These are phyloP conservation scores for Bucorvus abyssinicus DNA, from an alignment of 2,797 vertebrate genomes.

Conservation along the genomic window DNA sequence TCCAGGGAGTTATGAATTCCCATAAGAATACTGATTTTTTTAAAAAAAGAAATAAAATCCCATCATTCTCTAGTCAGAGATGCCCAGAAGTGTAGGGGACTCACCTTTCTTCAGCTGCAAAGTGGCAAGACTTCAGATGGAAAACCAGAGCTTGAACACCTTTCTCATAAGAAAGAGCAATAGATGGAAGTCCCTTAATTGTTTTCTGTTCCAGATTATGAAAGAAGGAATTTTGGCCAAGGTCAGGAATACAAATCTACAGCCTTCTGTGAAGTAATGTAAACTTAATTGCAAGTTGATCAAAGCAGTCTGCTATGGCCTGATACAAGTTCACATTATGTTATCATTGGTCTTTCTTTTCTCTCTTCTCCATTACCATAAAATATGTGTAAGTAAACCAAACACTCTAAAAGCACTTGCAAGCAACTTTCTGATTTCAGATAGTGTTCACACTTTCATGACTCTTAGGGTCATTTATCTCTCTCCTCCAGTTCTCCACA, in stretches of 20 bases:
- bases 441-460: accelerated
- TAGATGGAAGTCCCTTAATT: background rate
- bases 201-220: background rate
- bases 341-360: background rate
- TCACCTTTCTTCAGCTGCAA: background rate
- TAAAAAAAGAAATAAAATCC: background rate
- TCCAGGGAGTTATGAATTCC: background rate
- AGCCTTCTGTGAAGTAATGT: background rate
- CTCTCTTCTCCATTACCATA: background rate
- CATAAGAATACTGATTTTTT: background rate
- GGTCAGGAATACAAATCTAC: background rate
- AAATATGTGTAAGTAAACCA: background rate
- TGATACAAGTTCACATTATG: background rate
- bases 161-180: background rate
- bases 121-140: background rate
- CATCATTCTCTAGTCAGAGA: background rate
- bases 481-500: background rate
- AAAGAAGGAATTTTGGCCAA: background rate
- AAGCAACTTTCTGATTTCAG: background rate
- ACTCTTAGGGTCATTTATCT: background rate
- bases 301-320: background rate
- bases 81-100: background rate
- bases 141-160: background rate
- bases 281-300: background rate
- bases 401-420: background rate